Base-by-base conservation (phyloP, 2,888 invertebrate genomes). In the Cepaea hortensis region DNA sequence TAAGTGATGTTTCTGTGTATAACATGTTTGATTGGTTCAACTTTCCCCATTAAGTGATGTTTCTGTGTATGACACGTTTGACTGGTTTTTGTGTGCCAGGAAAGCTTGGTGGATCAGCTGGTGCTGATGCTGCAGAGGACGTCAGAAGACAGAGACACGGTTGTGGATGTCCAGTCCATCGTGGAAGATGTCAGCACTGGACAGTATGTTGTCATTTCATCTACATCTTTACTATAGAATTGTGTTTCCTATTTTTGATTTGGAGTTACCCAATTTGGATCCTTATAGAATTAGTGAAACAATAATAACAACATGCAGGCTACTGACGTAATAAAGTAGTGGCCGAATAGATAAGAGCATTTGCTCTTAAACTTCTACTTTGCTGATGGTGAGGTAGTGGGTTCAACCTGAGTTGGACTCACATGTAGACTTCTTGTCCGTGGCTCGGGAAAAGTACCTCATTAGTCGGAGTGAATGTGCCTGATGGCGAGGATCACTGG, bases 71-170 rank as follows among this genome's bases (percentile, higher is more conserved):
- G 5, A 20, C 15, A 15, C 13, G 15, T 68, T n/a, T 20, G 15
- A 68, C n/a, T 4, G 13, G 15, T 68, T 20, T 77, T 55, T 79
- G 13, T 18, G 35, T 61, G 35, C 23, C 90, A 94, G 94, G 90
- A 96, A 91, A 97, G 96, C 3, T 95, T 98, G 72, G 96, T 97
- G 81, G 96, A 97, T 90, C 97, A 98, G 94, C 95, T 98, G 92
- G 96, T 97, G 80, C 95, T 98, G 91, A 95, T 98, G 11, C 95
- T 98, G 0, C 96, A 93, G 87, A 92, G 91, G 86, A 89, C 90
- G 13, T 81, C 90, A 7, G 88, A 88, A 68, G 90, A 90, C 76
- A 93, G 92, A 20, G 90, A 62, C 79, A 91, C 93, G 3, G 96
- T 96, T 88, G 96, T 93, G 94, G 96, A 88, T 95, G 96, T 15